These are phyloP conservation scores for Boloria selene DNA, from an alignment of 2,888 invertebrate genomes.

Conservation along the genomic window DNA sequence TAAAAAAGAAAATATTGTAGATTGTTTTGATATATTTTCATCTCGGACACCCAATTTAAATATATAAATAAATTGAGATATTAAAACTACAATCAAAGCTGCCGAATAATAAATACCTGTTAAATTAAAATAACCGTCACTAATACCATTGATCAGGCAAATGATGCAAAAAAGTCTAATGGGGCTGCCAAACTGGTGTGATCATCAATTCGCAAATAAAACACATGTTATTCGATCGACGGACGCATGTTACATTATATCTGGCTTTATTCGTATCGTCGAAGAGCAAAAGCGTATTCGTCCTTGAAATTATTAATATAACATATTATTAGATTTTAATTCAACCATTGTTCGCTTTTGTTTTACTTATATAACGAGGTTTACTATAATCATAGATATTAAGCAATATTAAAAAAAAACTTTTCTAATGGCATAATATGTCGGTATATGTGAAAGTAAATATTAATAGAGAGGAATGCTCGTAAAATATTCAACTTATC, in stretches of 20 bases:
- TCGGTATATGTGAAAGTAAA: slow-evolving; percentile 11
- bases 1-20: background rate
- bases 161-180: slow-evolving; percentile 43
- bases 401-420: no score
- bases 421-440: background rate
- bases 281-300: slow-evolving; percentile 16
- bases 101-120: slow-evolving; percentile 31
- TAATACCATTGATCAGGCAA: slow-evolving; percentile 44
- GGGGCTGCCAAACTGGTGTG: slow-evolving; percentile 47
- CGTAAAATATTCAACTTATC: slow-evolving; percentile 17
- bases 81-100: slow-evolving; percentile 33
- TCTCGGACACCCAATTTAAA: slow-evolving; percentile 9
- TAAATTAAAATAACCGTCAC: slow-evolving; percentile 36
- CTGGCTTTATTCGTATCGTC: slow-evolving; percentile 28
- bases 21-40: background rate
- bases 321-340: no score
- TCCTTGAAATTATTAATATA: background rate
- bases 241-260: slow-evolving; percentile 31
- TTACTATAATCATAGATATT: no score
- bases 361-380: no score
- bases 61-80: slow-evolving; percentile 33
- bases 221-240: slow-evolving; percentile 43
- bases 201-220: slow-evolving; percentile 50
- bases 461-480: slow-evolving; percentile 18
- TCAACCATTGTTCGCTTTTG: no score